A percentile compares a stretch with the other conserved stretches of the same genome.
phyloP scores from a whole-genome alignment of 2,888 invertebrate species.

The Patella pellucida region DNA sequence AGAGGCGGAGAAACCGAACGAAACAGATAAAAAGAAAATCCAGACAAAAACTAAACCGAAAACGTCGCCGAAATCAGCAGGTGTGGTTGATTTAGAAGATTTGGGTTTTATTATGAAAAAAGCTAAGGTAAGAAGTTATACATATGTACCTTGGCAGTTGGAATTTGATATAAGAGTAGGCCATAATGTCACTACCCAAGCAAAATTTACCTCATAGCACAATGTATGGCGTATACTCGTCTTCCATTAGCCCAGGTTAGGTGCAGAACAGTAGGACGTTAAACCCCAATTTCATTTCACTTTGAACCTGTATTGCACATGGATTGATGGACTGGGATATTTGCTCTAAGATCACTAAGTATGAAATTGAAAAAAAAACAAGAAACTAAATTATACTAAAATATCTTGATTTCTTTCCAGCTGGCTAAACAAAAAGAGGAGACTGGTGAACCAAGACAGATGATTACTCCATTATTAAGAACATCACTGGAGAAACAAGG shows the following conservation, averaged over 20 bases:
- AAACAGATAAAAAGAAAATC: too few species aligned
- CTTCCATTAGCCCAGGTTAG: background rate
- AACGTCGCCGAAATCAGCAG: slow-evolving; percentile 34
- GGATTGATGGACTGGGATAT: too few species aligned
- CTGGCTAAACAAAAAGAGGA: slow-evolving; percentile 23
- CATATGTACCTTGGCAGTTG: slow-evolving; percentile 32
- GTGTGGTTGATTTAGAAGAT: slow-evolving; percentile 74
- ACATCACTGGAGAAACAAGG: slow-evolving; percentile 74
- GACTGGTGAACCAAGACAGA: slow-evolving; percentile 69
- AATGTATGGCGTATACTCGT: too few species aligned
- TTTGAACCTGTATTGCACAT: too few species aligned
- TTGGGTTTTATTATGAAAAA: slow-evolving; percentile 68
- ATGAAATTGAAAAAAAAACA: too few species aligned
- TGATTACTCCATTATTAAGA: slow-evolving; percentile 74
- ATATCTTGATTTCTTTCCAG: background rate
- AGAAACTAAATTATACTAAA: too few species aligned
- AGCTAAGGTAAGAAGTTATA: slow-evolving; percentile 47
- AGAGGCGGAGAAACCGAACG: slow-evolving; percentile 24
- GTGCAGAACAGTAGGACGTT: background rate
- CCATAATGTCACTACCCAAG: background rate
- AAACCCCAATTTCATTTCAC: too few species aligned
- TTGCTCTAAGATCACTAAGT: too few species aligned
- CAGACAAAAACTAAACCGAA: slow-evolving; percentile 27
- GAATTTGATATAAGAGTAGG: slow-evolving; percentile 35
- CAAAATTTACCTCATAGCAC: background rate